Evolutionary conservation across 2,113 vertebrate species (phyloP).

Genomic region (Corydoras maculifer): DNA sequence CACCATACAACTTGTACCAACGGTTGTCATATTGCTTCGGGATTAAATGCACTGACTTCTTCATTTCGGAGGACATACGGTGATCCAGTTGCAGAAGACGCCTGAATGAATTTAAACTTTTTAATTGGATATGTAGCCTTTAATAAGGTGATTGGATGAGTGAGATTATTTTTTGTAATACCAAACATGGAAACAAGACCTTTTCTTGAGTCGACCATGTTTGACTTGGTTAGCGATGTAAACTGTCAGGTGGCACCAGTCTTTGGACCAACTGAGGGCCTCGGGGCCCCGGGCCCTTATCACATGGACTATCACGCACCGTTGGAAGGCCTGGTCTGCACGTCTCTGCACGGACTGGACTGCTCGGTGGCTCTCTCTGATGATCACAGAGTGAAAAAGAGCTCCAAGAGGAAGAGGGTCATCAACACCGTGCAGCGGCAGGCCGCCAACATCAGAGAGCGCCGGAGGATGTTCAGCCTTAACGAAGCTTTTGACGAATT

Average conservation of each 20-base stretch:
- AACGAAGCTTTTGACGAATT: constrained; percentile 94
- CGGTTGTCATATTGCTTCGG: constrained; percentile 15
- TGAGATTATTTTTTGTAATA: neutral
- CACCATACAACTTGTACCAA: constrained; percentile 27
- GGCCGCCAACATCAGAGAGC: constrained; percentile 89
- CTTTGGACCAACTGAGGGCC: constrained; percentile 41
- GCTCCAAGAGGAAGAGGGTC: constrained; percentile 75
- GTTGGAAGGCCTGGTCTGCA: constrained; percentile 40
- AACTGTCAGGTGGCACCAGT: constrained; percentile 56
- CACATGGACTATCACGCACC: constrained; percentile 50
- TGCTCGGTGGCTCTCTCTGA: neutral
- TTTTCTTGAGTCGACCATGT: constrained; percentile 57
- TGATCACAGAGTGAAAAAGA: constrained; percentile 54
- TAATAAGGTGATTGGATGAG: neutral
- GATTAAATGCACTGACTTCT: constrained; percentile 19
- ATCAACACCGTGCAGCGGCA: constrained; percentile 87
- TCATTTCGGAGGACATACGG: constrained; percentile 3
- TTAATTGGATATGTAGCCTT: constrained; percentile 10
- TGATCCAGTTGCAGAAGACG: neutral
- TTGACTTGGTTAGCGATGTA: constrained; percentile 69
- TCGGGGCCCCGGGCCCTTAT: constrained; percentile 20
- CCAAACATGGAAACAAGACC: constrained; percentile 57
- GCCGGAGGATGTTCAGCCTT: constrained; percentile 92
- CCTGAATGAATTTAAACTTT: neutral
- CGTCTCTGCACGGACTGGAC: constrained; percentile 39